Evolutionary conservation across 1,140 invertebrate genomes (phyloP), one percentile per base, ranked within the genome.

Genomic region (Paracyclopina nana): DNA sequence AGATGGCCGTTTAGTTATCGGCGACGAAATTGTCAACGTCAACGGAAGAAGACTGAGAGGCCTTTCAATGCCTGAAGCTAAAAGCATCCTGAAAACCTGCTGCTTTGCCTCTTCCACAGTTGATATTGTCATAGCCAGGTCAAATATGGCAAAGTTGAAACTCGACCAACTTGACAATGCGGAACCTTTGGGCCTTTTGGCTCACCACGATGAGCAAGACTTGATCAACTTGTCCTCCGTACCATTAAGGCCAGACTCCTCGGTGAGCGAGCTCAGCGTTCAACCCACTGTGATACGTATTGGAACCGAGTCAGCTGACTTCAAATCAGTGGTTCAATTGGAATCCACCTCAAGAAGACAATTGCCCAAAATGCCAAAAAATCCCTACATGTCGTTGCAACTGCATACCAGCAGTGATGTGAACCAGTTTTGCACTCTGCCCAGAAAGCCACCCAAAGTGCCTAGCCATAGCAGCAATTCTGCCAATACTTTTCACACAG

Each of bases 21-120:
- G 80, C 4, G 83, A 87, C 64, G 82, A 87, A 67, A 76, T 87
- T 52, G 73, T 86, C 9, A 81, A 83, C 62, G 80, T 86, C 6
- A 85, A 86, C 62, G 80, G 81, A 1, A 73, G 75, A 58, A 72
- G 81, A 53, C 65, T 87, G 51, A 71, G 79, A 46, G 81, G 79
- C 0, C 65, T 84, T 46, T 72, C 75, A 6, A 77, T 82, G 67
- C 64, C 73, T 1, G 80, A 82, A 65, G 82, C 79, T 1, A 73
- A 75, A 52, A 74, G 75, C 57, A 71, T 78, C 25, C 64, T 87
- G 5, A 63, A 65, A 27, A 70, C 61, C 25, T 66, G 72, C 1
- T 69, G 77, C 12, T n/a, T n/a, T n/a, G 68, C 71, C 9, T 72
- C 80, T 52, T 69, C 71, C 12, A 72, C 80, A 52, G 76, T 85